These are phyloP conservation scores for Beris chalybata DNA, from an alignment of 2,888 invertebrate genomes.

Conservation along the genomic window DNA sequence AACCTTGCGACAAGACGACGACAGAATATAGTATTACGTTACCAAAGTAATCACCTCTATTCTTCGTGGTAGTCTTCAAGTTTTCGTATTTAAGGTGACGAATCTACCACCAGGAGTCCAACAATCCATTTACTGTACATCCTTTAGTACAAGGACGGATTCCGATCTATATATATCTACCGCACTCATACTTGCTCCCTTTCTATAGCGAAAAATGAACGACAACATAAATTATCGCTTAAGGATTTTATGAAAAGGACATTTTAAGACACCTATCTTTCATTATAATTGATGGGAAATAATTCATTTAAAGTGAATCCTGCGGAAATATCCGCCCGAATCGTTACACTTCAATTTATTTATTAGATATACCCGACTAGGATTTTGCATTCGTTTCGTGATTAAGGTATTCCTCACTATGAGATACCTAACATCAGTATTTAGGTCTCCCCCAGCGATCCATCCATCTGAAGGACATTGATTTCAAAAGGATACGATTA, in stretches of 20 bases:
- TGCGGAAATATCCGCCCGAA: constrained; percentile 32
- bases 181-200: neutral
- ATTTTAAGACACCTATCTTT: constrained; percentile 41
- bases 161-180: constrained; percentile 15
- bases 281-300: constrained; percentile 41
- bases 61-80: constrained; percentile 18
- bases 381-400: constrained; percentile 16
- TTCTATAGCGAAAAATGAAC: constrained; percentile 35
- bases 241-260: constrained; percentile 41
- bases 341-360: constrained; percentile 35
- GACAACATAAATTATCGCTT: constrained; percentile 40
- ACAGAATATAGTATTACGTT: constrained; percentile 31
- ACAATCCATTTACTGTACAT: neutral
- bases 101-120: neutral
- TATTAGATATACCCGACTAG: constrained; percentile 10
- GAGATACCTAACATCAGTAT: constrained; percentile 8
- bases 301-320: constrained; percentile 40
- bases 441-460: no score
- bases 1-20: constrained; percentile 9
- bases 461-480: constrained; percentile 22
- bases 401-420: constrained; percentile 31
- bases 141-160: constrained; percentile 5
- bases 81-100: constrained; percentile 20
- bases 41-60: constrained; percentile 31
- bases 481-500: constrained; percentile 33